A percentile compares a stretch with the other conserved stretches of the same genome.
Evolutionary conservation across 37 sponge, comb jelly and placozoan genomes (phyloP).

Genomic region (Halisarca cf. caerulea): DNA sequence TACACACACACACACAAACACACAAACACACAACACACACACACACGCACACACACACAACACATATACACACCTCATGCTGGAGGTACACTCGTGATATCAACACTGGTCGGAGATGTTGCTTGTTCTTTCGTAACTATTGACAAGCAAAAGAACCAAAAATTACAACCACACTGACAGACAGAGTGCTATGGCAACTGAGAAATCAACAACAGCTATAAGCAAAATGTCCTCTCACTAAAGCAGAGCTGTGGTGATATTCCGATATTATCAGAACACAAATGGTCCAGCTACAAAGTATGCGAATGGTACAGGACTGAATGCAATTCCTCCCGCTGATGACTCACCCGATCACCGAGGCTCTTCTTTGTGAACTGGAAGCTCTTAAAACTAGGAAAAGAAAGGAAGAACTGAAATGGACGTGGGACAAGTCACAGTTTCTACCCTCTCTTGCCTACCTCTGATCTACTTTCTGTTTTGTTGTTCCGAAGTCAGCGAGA

Average conservation of each 20-base stretch:
- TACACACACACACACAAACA: slow-evolving; percentile 6
- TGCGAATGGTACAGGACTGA: no score
- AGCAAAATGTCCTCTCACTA: no score
- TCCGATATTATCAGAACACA: background rate
- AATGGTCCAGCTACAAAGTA: no score
- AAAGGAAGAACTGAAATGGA: background rate
- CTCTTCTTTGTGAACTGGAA: slow-evolving; percentile 7
- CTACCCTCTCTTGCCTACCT: background rate
- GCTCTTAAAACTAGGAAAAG: slow-evolving; percentile 26
- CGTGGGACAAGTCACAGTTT: background rate
- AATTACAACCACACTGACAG: background rate
- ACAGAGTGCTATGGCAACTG: background rate
- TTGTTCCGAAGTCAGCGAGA: slow-evolving; percentile 36
- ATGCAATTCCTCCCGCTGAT: no score
- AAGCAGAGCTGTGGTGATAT: background rate
- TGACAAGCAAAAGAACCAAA: background rate
- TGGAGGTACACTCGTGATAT: slow-evolving; percentile 53
- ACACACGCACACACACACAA: background rate
- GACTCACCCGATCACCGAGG: slow-evolving; percentile 36
- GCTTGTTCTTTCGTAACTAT: slow-evolving; percentile 47
- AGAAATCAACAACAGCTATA: background rate
- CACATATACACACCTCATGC: slow-evolving; percentile 53
- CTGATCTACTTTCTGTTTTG: slow-evolving; percentile 23
- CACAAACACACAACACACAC: background rate
- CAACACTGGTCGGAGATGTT: slow-evolving; percentile 30